A percentile compares a stretch with the other conserved stretches of the same genome.
phyloP scores from a whole-genome alignment of 2,113 vertebrate species.

The Oplegnathus fasciatus region DNA sequence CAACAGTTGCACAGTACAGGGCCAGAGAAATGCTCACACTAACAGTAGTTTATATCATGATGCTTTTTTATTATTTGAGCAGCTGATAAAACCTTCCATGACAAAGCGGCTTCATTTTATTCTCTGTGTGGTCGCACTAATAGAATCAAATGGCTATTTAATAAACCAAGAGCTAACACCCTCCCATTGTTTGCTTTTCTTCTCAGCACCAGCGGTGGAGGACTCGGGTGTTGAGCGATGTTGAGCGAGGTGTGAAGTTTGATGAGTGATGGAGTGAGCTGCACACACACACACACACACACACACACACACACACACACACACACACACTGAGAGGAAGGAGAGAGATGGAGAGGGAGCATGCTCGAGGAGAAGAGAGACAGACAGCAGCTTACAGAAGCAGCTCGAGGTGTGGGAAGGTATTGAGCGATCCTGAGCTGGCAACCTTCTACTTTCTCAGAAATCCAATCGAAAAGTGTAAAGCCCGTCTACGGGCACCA shows the following conservation, averaged over 20 bases:
- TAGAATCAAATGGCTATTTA: neutral
- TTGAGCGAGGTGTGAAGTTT: slow-evolving; percentile 46
- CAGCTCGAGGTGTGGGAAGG: slow-evolving; percentile 64
- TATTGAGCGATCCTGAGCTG: slow-evolving; percentile 51
- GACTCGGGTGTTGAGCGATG: slow-evolving; percentile 17
- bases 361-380: slow-evolving; percentile 29
- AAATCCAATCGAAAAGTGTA: slow-evolving; percentile 34
- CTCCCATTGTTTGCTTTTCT: slow-evolving; percentile 38
- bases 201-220: slow-evolving; percentile 34
- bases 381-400: slow-evolving; percentile 10
- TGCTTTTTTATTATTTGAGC: neutral
- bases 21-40: neutral
- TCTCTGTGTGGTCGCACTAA: neutral
- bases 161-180: neutral
- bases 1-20: neutral
- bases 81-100: neutral
- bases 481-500: slow-evolving; percentile 6
- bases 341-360: neutral
- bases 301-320: neutral
- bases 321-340: neutral
- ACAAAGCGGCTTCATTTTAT: neutral
- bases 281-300: slow-evolving; percentile 2
- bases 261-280: slow-evolving; percentile 30
- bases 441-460: slow-evolving; percentile 37
- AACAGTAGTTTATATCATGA: neutral